Conservation (phyloP, 2,888 invertebrate species). For the Dolichopus griseipennis region DNA sequence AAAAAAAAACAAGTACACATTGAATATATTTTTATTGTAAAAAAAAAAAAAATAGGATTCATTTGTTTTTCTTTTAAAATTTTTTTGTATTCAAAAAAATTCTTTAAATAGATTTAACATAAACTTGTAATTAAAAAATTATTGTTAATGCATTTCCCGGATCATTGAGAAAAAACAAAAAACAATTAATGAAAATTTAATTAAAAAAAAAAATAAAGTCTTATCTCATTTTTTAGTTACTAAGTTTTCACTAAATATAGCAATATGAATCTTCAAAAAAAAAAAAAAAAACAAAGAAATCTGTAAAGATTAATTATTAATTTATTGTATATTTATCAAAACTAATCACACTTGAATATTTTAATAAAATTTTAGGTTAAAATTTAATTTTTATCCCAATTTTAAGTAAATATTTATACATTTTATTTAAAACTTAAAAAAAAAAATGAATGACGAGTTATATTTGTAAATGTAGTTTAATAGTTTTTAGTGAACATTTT, state of each 20-base stretch:
- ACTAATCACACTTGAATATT: not conserved
- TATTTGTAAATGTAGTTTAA: no score
- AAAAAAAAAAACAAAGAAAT: not conserved
- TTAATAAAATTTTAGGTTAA: not conserved
- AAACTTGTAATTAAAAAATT: constrained; percentile 1
- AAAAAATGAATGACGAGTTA: no score
- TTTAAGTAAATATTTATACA: no score
- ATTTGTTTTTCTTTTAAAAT: not conserved
- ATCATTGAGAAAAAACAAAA: not conserved
- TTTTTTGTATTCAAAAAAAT: not conserved
- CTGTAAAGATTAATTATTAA: not conserved
- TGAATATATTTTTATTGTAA: not conserved
- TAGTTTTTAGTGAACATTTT: no score
- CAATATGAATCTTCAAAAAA: not conserved
- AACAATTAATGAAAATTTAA: no score
- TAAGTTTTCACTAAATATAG: not conserved
- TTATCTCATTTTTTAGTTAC: not conserved
- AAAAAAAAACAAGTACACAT: no score
- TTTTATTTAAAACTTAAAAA: no score
- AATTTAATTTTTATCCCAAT: no score
- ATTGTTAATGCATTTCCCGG: not conserved
- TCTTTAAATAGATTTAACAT: not conserved
- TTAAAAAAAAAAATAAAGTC: not conserved
- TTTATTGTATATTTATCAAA: constrained; percentile 1
- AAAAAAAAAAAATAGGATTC: not conserved